Evolutionary conservation across 2,797 vertebrate species (phyloP), one percentile per base, ranked within the genome.

Genomic region (Dicrostonyx torquatus): DNA sequence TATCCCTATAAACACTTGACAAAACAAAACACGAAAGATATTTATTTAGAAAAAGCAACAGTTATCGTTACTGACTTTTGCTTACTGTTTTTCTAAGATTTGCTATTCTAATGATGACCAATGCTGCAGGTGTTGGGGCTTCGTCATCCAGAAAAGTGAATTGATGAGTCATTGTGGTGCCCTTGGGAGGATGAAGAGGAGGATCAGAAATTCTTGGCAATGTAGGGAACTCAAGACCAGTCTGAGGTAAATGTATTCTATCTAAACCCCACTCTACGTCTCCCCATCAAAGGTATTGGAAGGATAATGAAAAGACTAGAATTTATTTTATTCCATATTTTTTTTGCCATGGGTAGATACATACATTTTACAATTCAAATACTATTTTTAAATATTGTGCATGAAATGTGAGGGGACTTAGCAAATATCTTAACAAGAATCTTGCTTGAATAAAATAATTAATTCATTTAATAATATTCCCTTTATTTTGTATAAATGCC

Each of bases 351-450:
- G 75, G 55, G 20, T 78, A 86, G 45, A 48, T 77, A 14, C 8
- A 55, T 55, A 29, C 26, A 77, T 70, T 50, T 64, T 87, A 14
- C 55, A 91, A 89, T 64, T 89, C 31, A 85, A 97, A 80, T 89
- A 80, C 0, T 50, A 93, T 2, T 79, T 22, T 90, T 7, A 73
- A 82, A 75, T 72, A 22, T n/a, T 87, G 77, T 37, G 2, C 58
- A 34, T 17, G 11, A 50, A 10, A 89, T 45, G 6, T 15, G 50
- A 89, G 0, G 4, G 85, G 29, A 82, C 85, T 89, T 84, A 79
- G 92, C 55, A 22, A 58, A 6, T 20, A 58, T 58, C 6, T 20
- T n/a, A 68, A 68, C 24, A 53, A 70, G 53, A 20, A 20, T 90
- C 70, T 86, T 93, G 37, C 85, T 82, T 96, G 13, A 72, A 55